Conservation (phyloP, 1,140 invertebrate species). For the Ladona fulva region DNA sequence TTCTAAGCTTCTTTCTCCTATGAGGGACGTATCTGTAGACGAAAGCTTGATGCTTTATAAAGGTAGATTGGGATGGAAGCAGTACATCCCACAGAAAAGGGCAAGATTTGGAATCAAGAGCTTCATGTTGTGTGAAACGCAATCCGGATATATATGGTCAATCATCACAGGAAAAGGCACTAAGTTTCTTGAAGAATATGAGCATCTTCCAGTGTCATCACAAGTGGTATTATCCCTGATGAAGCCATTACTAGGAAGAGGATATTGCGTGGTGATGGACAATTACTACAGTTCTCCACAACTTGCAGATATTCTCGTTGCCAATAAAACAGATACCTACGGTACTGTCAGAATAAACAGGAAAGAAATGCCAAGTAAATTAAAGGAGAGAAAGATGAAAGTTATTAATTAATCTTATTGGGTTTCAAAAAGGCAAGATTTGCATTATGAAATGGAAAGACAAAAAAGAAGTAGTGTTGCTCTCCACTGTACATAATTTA, state of each 20-base stretch:
- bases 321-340: neutral
- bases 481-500: neutral
- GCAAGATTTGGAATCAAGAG: too few relatives aligned
- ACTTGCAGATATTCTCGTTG: neutral
- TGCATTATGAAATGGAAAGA: slow-evolving; percentile 2
- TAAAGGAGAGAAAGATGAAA: neutral
- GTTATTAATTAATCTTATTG: too few relatives aligned
- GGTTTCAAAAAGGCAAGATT: neutral
- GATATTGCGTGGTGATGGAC: too few relatives aligned
- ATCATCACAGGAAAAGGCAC: neutral
- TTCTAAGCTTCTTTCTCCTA: too few relatives aligned
- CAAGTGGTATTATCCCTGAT: neutral
- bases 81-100: too few relatives aligned
- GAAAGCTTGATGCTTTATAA: too few relatives aligned
- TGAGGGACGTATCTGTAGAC: too few relatives aligned
- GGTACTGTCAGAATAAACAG: neutral
- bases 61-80: too few relatives aligned
- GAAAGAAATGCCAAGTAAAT: neutral
- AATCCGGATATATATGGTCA: neutral
- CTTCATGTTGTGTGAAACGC: neutral
- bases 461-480: neutral
- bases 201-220: neutral
- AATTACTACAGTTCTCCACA: too few relatives aligned
- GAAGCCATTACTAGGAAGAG: too few relatives aligned
- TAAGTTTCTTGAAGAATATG: neutral